Conservation (phyloP, 2,797 vertebrate genomes). For the Lepus oiostolus region DNA sequence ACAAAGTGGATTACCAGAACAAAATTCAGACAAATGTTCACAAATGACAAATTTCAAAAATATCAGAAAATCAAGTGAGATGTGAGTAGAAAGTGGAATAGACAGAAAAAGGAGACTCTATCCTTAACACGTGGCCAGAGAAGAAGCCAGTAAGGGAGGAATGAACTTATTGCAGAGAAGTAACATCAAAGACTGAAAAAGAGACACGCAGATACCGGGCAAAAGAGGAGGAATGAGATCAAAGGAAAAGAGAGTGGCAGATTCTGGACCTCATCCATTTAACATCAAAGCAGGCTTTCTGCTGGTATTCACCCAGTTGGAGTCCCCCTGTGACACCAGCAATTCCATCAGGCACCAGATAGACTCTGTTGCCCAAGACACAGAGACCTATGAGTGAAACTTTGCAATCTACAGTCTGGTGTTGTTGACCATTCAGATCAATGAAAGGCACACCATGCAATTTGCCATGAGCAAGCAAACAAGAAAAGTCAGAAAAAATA, state of each 20-base stretch:
- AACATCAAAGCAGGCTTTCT: slow-evolving; percentile 34
- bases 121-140: neutral
- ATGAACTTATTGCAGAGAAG: neutral
- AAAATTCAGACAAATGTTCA: slow-evolving; percentile 28
- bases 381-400: neutral
- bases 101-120: neutral
- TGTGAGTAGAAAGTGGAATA: neutral
- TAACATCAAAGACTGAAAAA: slow-evolving; percentile 22
- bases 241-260: neutral
- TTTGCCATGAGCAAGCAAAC: neutral
- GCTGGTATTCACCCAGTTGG: neutral
- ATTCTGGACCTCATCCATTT: neutral
- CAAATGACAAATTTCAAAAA: slow-evolving; percentile 3
- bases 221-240: neutral
- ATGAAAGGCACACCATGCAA: neutral
- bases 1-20: neutral
- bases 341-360: neutral
- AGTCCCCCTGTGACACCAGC: neutral
- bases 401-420: neutral
- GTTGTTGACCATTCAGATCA: neutral
- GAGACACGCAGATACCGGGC: neutral
- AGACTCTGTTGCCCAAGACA: neutral
- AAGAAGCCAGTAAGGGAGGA: neutral
- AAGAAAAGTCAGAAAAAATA: slow-evolving; percentile 13
- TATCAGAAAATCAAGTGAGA: neutral